A percentile compares a stretch with the other conserved stretches of the same genome.
Evolutionary conservation across 2,888 invertebrate genomes (phyloP).

Genomic region (Acronicta psi): DNA sequence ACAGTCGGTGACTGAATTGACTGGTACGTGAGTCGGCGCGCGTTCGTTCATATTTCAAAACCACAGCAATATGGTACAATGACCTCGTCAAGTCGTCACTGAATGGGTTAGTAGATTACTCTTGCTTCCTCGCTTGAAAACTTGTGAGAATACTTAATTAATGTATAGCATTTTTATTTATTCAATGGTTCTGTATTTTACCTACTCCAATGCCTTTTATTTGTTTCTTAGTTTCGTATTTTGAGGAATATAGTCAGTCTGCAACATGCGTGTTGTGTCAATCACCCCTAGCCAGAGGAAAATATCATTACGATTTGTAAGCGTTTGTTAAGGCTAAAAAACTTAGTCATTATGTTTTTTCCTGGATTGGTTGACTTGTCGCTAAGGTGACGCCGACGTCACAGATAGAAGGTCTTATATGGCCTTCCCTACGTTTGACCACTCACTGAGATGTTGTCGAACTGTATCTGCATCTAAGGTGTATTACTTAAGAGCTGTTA

Average conservation of each 20-base stretch:
- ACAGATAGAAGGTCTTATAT: slow-evolving; percentile 5
- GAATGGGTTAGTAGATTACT: slow-evolving; percentile 64
- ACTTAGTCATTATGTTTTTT: slow-evolving; percentile 1
- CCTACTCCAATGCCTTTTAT: slow-evolving; percentile 1
- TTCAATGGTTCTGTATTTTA: slow-evolving; percentile 10
- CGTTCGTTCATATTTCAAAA: slow-evolving; percentile 61
- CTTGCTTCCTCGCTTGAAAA: slow-evolving; percentile 58
- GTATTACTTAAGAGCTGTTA: slow-evolving; percentile 19
- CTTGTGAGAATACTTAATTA: slow-evolving; percentile 48
- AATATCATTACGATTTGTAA: slow-evolving; percentile 13
- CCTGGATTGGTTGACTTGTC: slow-evolving; percentile 13
- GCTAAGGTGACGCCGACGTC: slow-evolving; percentile 4
- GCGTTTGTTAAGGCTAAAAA: slow-evolving; percentile 15
- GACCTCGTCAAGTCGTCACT: slow-evolving; percentile 73
- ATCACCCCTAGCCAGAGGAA: background rate
- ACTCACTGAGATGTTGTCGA: slow-evolving; percentile 11
- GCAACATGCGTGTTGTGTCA: background rate
- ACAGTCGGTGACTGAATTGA: no score
- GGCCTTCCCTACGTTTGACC: slow-evolving; percentile 1
- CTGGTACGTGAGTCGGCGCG: slow-evolving; percentile 61
- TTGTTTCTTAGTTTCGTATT: slow-evolving; percentile 7
- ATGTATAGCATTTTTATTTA: slow-evolving; percentile 23
- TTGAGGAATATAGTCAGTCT: slow-evolving; percentile 1
- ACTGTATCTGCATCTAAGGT: slow-evolving; percentile 14
- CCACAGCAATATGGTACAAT: slow-evolving; percentile 66